Evolutionary conservation across 2,888 invertebrate genomes (phyloP).

Genomic region (Lepidochrysops patricia): DNA sequence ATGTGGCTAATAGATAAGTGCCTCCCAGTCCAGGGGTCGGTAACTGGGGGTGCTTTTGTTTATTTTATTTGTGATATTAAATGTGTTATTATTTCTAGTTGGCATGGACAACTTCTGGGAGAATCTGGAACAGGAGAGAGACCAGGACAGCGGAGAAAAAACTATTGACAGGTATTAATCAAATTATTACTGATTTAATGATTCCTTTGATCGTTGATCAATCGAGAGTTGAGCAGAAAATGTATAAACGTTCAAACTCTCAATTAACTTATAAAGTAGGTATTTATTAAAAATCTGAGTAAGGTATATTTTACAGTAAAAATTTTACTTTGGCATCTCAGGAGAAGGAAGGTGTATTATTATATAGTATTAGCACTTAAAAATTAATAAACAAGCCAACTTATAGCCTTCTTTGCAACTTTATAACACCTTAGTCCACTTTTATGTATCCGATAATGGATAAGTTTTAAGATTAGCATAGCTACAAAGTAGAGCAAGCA

Average conservation of each 20-base stretch:
- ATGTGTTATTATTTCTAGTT: conserved; percentile 37
- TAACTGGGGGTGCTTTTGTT: not conserved
- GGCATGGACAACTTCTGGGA: conserved; percentile 69
- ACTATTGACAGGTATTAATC: conserved; percentile 58
- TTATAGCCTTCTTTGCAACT: not conserved
- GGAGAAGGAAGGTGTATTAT: too few species aligned
- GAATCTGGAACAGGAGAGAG: conserved; percentile 56
- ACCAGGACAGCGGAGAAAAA: conserved; percentile 56
- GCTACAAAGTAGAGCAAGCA: conserved; percentile 2
- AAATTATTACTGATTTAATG: not conserved
- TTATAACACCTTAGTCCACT: not conserved
- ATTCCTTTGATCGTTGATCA: not conserved
- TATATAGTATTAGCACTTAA: too few species aligned
- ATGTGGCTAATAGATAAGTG: not conserved
- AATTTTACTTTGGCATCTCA: not conserved
- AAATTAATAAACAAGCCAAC: not conserved
- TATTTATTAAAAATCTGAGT: too few species aligned
- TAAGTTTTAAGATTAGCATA: not conserved
- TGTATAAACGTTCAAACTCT: too few species aligned
- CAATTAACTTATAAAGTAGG: too few species aligned
- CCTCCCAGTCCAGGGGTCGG: conserved; percentile 9
- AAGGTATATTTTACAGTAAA: not conserved
- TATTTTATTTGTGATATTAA: not conserved
- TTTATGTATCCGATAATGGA: not conserved
- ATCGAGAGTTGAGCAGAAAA: too few species aligned